These are phyloP conservation scores for Cetoscarus ocellatus DNA, from an alignment of 2,797 vertebrate species.

Conservation along the genomic window DNA sequence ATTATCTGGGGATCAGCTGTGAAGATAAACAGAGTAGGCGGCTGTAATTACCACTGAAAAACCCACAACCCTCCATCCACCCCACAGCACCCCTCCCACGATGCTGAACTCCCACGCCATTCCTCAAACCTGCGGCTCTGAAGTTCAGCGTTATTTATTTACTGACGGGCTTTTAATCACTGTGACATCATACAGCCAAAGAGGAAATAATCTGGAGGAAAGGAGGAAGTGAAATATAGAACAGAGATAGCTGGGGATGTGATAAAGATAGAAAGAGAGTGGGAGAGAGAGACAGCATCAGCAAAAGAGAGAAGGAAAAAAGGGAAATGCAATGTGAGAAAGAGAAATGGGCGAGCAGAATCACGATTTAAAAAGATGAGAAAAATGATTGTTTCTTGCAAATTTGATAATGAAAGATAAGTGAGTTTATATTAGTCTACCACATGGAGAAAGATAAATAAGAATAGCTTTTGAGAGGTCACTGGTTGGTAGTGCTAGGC, in stretches of 20 bases:
- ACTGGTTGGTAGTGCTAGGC: no score
- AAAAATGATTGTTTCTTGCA: slow-evolving; percentile 18
- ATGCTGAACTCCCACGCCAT: slow-evolving; percentile 50
- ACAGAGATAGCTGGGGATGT: slow-evolving; percentile 33
- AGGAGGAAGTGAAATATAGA: slow-evolving; percentile 52
- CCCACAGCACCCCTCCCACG: neutral
- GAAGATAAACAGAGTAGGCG: slow-evolving; percentile 75
- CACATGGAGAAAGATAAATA: no score
- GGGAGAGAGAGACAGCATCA: slow-evolving; percentile 38
- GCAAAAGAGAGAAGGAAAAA: slow-evolving; percentile 32
- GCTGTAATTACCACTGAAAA: slow-evolving; percentile 72
- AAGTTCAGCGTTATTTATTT: slow-evolving; percentile 72
- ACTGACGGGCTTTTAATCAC: slow-evolving; percentile 51
- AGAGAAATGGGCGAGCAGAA: neutral
- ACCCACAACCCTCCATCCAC: slow-evolving; percentile 42
- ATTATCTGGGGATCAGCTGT: slow-evolving; percentile 76
- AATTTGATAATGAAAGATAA: neutral
- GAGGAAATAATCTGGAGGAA: slow-evolving; percentile 52
- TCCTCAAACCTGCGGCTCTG: slow-evolving; percentile 57
- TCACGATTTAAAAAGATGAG: slow-evolving; percentile 17
- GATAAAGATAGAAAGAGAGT: slow-evolving; percentile 67
- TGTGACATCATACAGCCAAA: slow-evolving; percentile 33
- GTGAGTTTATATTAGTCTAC: no score
- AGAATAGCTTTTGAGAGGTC: no score
- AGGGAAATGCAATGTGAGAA: slow-evolving; percentile 32